Percentiles rank a stretch among this genome's conserved stretches.
These are phyloP conservation scores for Leptothorax acervorum DNA, from an alignment of 2,888 invertebrate genomes.

Conservation along the genomic window DNA sequence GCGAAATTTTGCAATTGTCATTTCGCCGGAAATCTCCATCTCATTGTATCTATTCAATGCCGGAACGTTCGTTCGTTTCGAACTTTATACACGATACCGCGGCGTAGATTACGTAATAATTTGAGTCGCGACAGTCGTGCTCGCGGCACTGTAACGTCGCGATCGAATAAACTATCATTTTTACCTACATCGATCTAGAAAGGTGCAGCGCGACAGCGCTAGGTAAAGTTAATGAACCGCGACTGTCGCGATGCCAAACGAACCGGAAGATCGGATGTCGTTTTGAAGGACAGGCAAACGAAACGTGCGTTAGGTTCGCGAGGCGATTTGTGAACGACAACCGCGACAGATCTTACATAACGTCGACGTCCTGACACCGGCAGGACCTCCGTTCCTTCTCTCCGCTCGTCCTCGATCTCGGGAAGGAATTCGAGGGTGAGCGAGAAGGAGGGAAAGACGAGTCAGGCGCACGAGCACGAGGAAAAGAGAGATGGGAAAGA, in stretches of 20 bases:
- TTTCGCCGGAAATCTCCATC: not conserved
- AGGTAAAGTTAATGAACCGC: conserved; percentile 41
- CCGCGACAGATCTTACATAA: conserved; percentile 68
- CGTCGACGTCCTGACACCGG: conserved; percentile 43
- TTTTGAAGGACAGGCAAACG: conserved; percentile 28
- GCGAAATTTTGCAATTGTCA: conserved; percentile 13
- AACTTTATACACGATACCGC: not conserved
- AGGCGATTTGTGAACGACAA: conserved; percentile 58
- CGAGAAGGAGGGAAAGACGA: conserved; percentile 63
- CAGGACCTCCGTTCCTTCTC: conserved; percentile 63
- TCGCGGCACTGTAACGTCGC: not conserved
- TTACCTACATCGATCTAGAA: conserved; percentile 3
- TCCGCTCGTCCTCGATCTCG: conserved; percentile 56
- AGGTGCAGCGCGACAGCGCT: not conserved
- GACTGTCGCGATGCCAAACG: conserved; percentile 15
- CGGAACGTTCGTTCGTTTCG: not conserved
- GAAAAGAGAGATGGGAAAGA: conserved; percentile 15
- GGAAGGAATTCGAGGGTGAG: conserved; percentile 69
- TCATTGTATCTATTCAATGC: not conserved
- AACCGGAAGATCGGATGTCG: conserved; percentile 35
- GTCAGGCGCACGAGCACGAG: conserved; percentile 49
- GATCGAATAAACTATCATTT: conserved; percentile 21
- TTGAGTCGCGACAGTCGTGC: not conserved
- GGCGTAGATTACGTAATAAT: conserved; percentile 30
- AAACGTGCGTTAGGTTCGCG: not conserved